Base-by-base conservation (phyloP, 1,140 invertebrate genomes). In the Papilio xuthus region DNA sequence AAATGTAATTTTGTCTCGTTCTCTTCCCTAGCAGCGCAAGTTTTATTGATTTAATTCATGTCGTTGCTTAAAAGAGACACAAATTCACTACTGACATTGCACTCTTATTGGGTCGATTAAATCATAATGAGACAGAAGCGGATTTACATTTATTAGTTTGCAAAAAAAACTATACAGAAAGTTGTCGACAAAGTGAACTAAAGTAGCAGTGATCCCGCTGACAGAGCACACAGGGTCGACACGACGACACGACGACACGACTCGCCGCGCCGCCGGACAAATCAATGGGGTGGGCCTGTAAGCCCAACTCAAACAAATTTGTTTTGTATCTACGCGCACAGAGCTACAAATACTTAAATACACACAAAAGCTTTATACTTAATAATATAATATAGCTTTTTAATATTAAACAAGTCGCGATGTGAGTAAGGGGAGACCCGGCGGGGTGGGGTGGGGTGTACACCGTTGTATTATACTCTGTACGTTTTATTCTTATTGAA, bases 371-470 rank as follows among this genome's bases (percentile, higher is more conserved):
- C 28, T 75, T 75, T 60, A 50, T 75, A n/a, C 41, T 73, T 75
- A 75, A 75, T 75, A 75, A 75, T 75, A 60, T 75, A 75, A 75
- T 75, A 75, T 75, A 7, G 73, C 73, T 75, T 75, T 75, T 75
- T 75, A 75, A 75, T 75, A 75, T 75, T 41, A 73, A 73, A 42
- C 42, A 26, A 20, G 44, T 18, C 44, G 42, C 71, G 42, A 13
- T 28, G 26, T 28, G 26, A 3, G 41, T 9, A 18, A 44, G 71
- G 42, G 41, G 71, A 13, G 42, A 37, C n/a, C n/a, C n/a, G n/a
- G n/a, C n/a, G n/a, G n/a, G n/a, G n/a, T n/a, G n/a, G n/a, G n/a
- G n/a, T n/a, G n/a, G n/a, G n/a, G n/a, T n/a, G n/a, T n/a, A n/a
- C n/a, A n/a, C n/a, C n/a, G 18, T 67, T 67, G 26, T 67, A 1